Conservation (phyloP, 2,888 invertebrate species). For the Alcis repandata region DNA sequence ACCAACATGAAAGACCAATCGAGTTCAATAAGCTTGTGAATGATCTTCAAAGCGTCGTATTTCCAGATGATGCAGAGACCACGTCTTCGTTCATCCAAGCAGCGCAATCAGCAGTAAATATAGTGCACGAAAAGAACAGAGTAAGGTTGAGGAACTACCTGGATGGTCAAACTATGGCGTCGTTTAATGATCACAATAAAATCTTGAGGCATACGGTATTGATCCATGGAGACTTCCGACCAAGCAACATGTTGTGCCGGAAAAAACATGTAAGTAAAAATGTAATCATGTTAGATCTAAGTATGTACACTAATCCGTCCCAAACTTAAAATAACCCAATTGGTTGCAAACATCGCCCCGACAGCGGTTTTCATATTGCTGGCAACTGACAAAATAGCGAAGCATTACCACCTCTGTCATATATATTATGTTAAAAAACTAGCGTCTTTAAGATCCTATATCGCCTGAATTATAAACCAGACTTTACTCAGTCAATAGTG, state of each 20-base stretch:
- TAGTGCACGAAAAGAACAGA: constrained; percentile 4
- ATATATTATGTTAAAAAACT: too few relatives aligned
- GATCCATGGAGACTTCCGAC: constrained; percentile 10
- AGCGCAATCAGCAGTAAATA: neutral
- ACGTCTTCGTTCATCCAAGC: neutral
- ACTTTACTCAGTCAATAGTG: too few relatives aligned
- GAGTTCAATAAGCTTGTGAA: neutral
- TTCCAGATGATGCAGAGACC: neutral
- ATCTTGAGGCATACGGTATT: neutral
- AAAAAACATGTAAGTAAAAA: constrained; percentile 10
- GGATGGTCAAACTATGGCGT: neutral
- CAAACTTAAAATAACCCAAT: neutral
- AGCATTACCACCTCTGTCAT: too few relatives aligned
- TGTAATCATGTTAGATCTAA: too few relatives aligned
- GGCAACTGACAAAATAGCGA: too few relatives aligned
- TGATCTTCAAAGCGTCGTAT: neutral
- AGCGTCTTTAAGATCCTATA: too few relatives aligned
- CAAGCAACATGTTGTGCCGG: constrained; percentile 11
- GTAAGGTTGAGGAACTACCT: neutral
- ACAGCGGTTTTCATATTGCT: too few relatives aligned
- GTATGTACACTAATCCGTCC: too few relatives aligned
- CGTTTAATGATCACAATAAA: too few relatives aligned
- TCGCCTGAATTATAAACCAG: too few relatives aligned
- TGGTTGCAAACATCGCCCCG: neutral
- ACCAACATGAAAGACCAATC: neutral